phyloP scores from a whole-genome alignment of 1,140 invertebrate genomes.

The Uloborus diversus region DNA sequence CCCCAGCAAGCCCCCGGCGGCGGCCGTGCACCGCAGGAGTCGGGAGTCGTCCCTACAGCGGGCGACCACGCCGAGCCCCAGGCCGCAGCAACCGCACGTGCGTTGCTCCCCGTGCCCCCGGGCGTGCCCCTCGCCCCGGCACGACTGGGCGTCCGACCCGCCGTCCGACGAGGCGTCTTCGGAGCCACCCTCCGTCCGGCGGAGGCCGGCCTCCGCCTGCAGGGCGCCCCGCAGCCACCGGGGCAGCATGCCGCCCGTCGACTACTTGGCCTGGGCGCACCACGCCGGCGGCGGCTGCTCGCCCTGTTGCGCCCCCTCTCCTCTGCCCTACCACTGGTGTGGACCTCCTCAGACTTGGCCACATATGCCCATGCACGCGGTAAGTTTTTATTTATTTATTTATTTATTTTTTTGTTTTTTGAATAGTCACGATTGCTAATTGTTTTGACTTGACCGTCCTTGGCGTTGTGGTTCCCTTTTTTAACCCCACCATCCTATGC shows the following conservation, averaged over 20 bases:
- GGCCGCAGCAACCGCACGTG: neutral
- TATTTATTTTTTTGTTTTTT: no score
- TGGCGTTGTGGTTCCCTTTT: no score
- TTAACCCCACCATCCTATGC: no score
- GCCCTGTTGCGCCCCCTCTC: conserved; percentile 18
- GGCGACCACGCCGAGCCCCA: conserved; percentile 5
- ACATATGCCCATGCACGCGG: conserved; percentile 2
- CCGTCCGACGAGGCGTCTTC: neutral
- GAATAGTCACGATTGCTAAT: no score
- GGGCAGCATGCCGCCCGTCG: conserved; percentile 35
- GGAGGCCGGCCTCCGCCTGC: conserved; percentile 22
- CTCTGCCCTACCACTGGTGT: conserved; percentile 30
- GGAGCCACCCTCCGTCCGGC: neutral
- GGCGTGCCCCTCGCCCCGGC: neutral
- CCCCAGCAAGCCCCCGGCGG: conserved; percentile 11
- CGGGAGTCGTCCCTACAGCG: neutral
- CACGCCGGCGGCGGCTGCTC: neutral
- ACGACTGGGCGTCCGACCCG: neutral
- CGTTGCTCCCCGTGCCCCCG: neutral
- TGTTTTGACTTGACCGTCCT: no score
- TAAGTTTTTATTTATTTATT: neutral
- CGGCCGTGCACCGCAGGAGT: neutral
- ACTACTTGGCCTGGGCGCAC: conserved; percentile 6
- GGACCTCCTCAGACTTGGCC: conserved; percentile 11
- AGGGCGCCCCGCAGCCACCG: conserved; percentile 7